Conservation (phyloP, 2,888 invertebrate species). For the Platycnemis pennipes region DNA sequence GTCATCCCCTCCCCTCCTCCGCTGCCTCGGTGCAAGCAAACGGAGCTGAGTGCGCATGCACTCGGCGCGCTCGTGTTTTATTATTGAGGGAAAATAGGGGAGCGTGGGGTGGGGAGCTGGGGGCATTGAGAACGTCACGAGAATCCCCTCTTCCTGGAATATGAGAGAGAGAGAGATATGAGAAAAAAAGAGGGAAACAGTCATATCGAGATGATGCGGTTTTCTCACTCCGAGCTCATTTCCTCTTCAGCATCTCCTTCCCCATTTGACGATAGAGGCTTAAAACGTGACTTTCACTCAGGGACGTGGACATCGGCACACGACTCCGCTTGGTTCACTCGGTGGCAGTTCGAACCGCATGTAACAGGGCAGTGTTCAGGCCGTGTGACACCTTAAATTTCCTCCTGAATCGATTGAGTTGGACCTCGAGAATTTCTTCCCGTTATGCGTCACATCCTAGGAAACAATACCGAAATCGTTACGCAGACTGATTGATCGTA, state of each 20-base stretch:
- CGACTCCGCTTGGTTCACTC: background rate
- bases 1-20: background rate
- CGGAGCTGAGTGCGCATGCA: background rate
- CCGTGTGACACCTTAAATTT: too few species aligned
- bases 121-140: background rate
- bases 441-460: too few species aligned
- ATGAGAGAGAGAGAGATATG: background rate
- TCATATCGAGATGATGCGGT: background rate
- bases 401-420: too few species aligned
- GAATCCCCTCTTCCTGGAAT: background rate
- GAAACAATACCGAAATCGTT: too few species aligned
- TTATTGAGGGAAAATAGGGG: background rate
- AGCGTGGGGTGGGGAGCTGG: background rate
- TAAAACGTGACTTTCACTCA: background rate
- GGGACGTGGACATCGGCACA: background rate
- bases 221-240: background rate
- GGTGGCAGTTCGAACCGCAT: too few species aligned
- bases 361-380: too few species aligned
- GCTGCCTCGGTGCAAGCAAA: background rate
- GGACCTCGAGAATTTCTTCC: too few species aligned
- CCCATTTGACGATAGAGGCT: background rate
- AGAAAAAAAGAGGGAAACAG: background rate
- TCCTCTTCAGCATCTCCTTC: background rate
- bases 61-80: background rate
- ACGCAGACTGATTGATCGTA: too few species aligned